Evolutionary conservation across 2,113 vertebrate genomes (phyloP), one percentile per base, ranked within the genome.

Genomic region (Irena cyanogastra): DNA sequence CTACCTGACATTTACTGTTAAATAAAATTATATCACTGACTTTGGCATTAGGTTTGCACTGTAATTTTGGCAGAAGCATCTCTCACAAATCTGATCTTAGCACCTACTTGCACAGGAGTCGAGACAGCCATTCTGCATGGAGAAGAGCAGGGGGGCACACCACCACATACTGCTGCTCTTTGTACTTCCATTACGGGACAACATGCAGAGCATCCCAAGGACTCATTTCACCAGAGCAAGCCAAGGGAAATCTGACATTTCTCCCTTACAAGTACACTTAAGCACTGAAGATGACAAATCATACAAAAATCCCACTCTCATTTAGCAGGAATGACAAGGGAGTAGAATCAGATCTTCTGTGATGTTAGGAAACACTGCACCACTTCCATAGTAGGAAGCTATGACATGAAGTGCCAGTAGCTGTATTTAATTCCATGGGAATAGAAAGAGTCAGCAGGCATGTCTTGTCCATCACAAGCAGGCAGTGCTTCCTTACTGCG

Each of bases 161-260:
- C 63, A 60, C 27, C 7, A 39, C 20, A 18, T 6, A 49, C 11
- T 7, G 10, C 64, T 78, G 42, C 56, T 75, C 78, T 44, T n/a
- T 13, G 52, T 65, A 70, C 11, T 79, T 47, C 39, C 0, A 1
- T 23, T 75, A 41, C 0, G 0, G 37, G 56, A 60, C 19, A 17
- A 66, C 19, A 56, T 0, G 3, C 47, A 63, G 66, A 54, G 39
- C 63, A 82, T 19, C 75, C 70, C 52, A 68, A 66, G 68, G 37
- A 71, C 70, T 28, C 19, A 64, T 13, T 42, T 71, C 56, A 59
- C n/a, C 39, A 60, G 54, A 90, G 88, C 27, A 28, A 66, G 24
- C 33, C 47, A 75, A 35, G 15, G 19, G 52, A 70, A 60, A 79
- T n/a, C 33, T 57, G 71, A 44, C 24, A 80, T 60, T 61, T 85